Conservation (phyloP, 2,888 invertebrate genomes). For the Tillus elongatus region DNA sequence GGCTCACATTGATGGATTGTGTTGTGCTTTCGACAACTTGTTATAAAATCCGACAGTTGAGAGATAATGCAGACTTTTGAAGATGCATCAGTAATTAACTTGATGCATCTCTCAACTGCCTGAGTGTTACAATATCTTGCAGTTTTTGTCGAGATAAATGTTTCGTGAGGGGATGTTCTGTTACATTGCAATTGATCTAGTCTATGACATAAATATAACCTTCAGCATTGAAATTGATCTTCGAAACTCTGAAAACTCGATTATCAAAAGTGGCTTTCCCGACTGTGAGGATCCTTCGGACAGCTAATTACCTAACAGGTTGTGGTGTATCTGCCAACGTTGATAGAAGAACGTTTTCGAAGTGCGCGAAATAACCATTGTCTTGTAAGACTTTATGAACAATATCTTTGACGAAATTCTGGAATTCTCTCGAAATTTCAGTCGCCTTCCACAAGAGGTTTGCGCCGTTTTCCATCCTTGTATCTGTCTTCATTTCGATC, state of each 20-base stretch:
- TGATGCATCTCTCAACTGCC: too few species aligned
- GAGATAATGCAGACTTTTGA: too few species aligned
- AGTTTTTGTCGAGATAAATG: too few species aligned
- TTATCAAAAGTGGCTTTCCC: not conserved
- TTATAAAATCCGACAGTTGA: too few species aligned
- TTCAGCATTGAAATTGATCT: not conserved
- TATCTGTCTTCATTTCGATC: constrained; percentile 4
- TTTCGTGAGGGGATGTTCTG: not conserved
- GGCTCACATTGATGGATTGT: too few species aligned
- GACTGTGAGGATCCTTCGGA: not conserved
- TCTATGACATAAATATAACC: not conserved
- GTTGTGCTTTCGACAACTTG: too few species aligned
- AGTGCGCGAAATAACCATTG: too few species aligned
- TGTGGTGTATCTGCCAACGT: constrained; percentile 7
- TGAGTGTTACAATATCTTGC: too few species aligned
- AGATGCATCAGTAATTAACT: too few species aligned
- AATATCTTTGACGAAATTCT: not conserved
- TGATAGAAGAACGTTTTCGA: constrained; percentile 7
- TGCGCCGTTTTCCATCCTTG: constrained; percentile 3
- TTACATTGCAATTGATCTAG: not conserved
- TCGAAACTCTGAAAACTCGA: too few species aligned
- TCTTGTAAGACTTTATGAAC: constrained; percentile 4
- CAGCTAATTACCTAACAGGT: constrained; percentile 5
- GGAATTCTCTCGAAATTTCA: not conserved
- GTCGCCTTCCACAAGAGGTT: constrained; percentile 1